Base-by-base conservation (phyloP, 2,888 invertebrate genomes). In the Lamellibrachia satsuma region DNA sequence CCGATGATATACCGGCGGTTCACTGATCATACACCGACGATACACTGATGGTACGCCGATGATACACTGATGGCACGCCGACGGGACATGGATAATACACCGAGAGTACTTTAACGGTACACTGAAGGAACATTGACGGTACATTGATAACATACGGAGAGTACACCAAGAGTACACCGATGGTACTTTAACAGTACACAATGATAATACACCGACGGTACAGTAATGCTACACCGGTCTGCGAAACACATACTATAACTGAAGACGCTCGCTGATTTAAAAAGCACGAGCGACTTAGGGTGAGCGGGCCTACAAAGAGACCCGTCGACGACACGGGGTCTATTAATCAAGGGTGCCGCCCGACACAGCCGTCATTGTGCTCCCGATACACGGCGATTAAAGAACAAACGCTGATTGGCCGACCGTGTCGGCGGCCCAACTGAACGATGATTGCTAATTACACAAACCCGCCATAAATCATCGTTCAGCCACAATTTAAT, bases 321-420 rank as follows among this genome's bases (percentile, higher is more conserved):
- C 75, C 22, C n/a, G 75, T 75, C 75, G 75, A 6, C 75, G 75
- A 22, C 22, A 75, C 75, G 3, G 15, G 75, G 6, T n/a, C 75
- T 75, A 75, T 75, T 75, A 75, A 75, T 75, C 75, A 75, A n/a
- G 6, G 22, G 75, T 75, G 15, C 75, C 75, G 57, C 15, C 75
- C 75, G 6, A 75, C 75, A 75, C 75, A 22, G 75, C 75, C 75
- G 22, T n/a, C 15, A 22, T 75, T 75, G 75, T 75, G 75, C 2
- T 15, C 6, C 22, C 75, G 15, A 15, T 22, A 6, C 22, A 22
- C 75, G 22, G 22, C 75, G 75, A 75, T 15, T 75, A 15, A n/a
- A 75, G 75, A 75, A 75, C 75, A 75, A 75, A 75, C 75, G 75
- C 75, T 75, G 75, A 75, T 75, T n/a, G 22, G 75, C 75, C 75